Evolutionary conservation across 2,113 vertebrate genomes (phyloP).

Genomic region (Eurypyga helias): DNA sequence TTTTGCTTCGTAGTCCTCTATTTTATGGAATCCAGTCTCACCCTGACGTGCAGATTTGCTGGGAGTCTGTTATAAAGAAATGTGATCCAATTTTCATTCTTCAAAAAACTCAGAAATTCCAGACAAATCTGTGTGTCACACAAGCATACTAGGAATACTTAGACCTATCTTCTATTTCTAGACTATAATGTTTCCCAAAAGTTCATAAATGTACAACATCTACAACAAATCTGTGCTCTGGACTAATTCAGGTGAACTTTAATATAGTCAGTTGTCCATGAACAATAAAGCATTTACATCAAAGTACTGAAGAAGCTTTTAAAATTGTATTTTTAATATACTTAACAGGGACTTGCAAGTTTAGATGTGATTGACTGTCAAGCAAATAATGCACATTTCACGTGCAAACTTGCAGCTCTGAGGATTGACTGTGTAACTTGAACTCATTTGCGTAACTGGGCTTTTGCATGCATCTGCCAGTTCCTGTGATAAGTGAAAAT

Average conservation of each 20-base stretch:
- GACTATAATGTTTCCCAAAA: not conserved
- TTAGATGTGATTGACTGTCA: not conserved
- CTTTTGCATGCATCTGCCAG: not conserved
- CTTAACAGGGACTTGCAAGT: not conserved
- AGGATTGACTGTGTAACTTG: slow-evolving; percentile 1
- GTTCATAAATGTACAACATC: not conserved
- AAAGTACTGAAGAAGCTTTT: not conserved
- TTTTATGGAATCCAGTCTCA: not conserved
- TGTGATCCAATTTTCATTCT: not conserved
- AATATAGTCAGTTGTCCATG: not conserved
- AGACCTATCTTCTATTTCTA: not conserved
- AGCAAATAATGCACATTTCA: not conserved
- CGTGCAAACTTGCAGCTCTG: not conserved
- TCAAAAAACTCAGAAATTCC: not conserved
- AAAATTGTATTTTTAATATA: not conserved
- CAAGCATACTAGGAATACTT: not conserved
- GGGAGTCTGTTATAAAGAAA: not conserved
- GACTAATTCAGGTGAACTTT: not conserved
- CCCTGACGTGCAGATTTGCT: not conserved
- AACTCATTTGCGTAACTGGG: not conserved
- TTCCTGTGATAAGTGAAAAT: not conserved
- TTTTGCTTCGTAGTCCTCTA: not conserved
- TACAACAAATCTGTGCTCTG: not conserved
- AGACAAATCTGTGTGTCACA: not conserved
- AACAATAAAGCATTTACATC: not conserved